phyloP scores from a whole-genome alignment of 2,797 vertebrate genomes.

The Sebastes iracundus region DNA sequence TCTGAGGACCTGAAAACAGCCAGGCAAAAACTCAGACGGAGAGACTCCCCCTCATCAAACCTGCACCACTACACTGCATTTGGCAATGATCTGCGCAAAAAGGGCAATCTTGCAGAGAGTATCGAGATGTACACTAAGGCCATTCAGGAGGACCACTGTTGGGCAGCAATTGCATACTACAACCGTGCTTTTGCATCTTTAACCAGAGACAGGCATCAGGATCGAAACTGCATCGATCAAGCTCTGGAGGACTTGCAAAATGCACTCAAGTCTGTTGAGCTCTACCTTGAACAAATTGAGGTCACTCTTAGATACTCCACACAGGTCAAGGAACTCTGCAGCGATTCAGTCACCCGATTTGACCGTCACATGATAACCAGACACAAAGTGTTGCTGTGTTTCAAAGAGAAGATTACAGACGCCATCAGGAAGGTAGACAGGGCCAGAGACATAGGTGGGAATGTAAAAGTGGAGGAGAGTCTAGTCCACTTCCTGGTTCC shows the following conservation, averaged over 20 bases:
- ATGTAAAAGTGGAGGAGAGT: conserved; percentile 7
- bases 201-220: not conserved
- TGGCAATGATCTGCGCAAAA: conserved; percentile 37
- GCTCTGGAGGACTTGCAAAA: conserved; percentile 66
- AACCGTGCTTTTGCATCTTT: conserved; percentile 69
- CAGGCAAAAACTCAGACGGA: conserved; percentile 3
- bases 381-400: not conserved
- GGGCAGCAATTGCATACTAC: conserved; percentile 70
- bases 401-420: conserved; percentile 51
- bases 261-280: conserved; percentile 49
- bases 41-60: conserved; percentile 58
- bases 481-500: conserved; percentile 1
- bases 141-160: conserved; percentile 46
- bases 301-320: not conserved
- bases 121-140: conserved; percentile 57
- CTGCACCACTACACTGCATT: conserved; percentile 43
- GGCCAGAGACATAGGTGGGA: conserved; percentile 2
- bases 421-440: conserved; percentile 26
- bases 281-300: conserved; percentile 26
- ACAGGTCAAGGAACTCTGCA: fast-evolving
- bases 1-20: conserved; percentile 22
- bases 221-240: conserved; percentile 23
- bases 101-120: conserved; percentile 16
- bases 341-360: not conserved
- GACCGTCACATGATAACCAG: not conserved